Conservation (phyloP, 2,888 invertebrate species). For the Digitonthophagus gazella region DNA sequence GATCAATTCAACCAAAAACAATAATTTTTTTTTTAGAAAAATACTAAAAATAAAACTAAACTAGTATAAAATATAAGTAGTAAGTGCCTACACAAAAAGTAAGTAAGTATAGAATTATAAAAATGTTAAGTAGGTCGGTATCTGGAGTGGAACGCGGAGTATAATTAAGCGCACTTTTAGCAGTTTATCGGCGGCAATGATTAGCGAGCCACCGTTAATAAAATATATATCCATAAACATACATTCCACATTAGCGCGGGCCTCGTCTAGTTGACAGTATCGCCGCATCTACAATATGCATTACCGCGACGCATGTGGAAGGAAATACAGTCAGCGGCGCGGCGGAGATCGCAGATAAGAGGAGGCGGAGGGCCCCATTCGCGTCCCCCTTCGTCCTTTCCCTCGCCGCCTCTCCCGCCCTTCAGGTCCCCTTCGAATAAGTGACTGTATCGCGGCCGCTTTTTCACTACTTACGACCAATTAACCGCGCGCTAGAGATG, state of each 20-base stretch:
- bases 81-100: no score
- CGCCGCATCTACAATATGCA: conserved; percentile 39
- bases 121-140: no score
- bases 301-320: conserved; percentile 43
- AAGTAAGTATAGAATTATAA: no score
- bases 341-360: conserved; percentile 43
- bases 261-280: conserved; percentile 39
- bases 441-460: conserved; percentile 33
- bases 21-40: no score
- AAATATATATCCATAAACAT: conserved; percentile 39
- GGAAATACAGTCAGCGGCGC: conserved; percentile 47
- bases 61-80: no score
- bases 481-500: conserved; percentile 31
- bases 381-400: neutral
- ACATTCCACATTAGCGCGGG: conserved; percentile 39
- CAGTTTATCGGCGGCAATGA: conserved; percentile 36
- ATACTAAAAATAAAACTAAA: no score
- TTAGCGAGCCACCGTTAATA: conserved; percentile 38
- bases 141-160: conserved; percentile 30
- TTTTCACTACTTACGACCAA: conserved; percentile 34
- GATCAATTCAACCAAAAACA: no score
- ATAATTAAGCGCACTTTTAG: conserved; percentile 38
- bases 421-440: neutral
- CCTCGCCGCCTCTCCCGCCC: neutral
- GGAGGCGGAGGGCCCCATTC: conserved; percentile 23